These are phyloP conservation scores for Ceratosolen fusciceps DNA, from an alignment of 1,140 invertebrate species.

Conservation along the genomic window DNA sequence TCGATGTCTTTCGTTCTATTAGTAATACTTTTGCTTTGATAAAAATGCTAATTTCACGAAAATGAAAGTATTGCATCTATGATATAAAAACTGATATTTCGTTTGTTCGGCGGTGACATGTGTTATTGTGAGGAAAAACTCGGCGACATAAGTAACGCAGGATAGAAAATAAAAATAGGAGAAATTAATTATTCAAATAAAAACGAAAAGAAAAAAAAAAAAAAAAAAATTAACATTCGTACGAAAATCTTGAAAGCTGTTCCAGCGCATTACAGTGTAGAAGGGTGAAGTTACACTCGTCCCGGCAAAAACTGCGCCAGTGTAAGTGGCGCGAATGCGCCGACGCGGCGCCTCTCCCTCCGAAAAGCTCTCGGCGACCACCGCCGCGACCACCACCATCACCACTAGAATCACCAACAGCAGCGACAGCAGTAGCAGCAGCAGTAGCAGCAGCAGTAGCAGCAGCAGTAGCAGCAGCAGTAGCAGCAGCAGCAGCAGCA, in stretches of 20 bases:
- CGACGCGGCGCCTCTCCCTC: slow-evolving; percentile 51
- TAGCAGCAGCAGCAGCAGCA: too few species aligned
- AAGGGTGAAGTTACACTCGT: background rate
- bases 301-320: background rate
- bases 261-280: background rate
- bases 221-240: slow-evolving; percentile 7
- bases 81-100: background rate
- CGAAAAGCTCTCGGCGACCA: slow-evolving; percentile 14
- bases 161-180: too few species aligned
- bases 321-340: slow-evolving; percentile 59
- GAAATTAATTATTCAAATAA: too few species aligned
- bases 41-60: background rate
- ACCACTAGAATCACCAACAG: too few species aligned
- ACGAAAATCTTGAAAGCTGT: background rate
- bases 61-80: background rate
- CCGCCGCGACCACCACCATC: background rate
- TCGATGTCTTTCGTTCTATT: too few species aligned
- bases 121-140: background rate
- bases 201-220: too few species aligned
- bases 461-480: background rate
- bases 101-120: background rate
- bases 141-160: background rate
- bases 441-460: background rate
- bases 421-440: too few species aligned
- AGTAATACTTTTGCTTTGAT: too few species aligned